A percentile compares a stretch with the other conserved stretches of the same genome.
Conservation (phyloP, 2,797 vertebrate genomes). For the Amniataba percoides region DNA sequence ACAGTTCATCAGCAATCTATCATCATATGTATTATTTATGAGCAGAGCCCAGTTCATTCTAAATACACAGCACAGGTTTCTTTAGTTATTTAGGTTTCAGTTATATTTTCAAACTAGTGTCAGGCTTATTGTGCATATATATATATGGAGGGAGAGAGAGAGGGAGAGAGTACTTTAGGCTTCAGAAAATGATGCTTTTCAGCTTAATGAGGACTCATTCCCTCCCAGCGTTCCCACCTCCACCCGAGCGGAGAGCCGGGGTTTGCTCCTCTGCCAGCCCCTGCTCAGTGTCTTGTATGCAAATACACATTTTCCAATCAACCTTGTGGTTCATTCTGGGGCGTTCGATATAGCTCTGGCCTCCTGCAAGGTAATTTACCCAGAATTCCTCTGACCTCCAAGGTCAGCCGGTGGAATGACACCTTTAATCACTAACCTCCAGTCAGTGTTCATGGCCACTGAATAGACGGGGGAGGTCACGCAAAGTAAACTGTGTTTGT, state of each 20-base stretch:
- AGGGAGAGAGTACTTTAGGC: conserved; percentile 22
- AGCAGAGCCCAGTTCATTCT: conserved; percentile 61
- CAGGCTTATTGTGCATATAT: conserved; percentile 47
- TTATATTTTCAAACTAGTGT: conserved; percentile 46
- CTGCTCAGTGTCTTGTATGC: conserved; percentile 66
- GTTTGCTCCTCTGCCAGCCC: conserved; percentile 41
- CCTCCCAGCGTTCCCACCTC: conserved; percentile 30
- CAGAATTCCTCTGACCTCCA: conserved; percentile 71
- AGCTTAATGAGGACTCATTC: conserved; percentile 53
- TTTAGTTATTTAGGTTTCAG: conserved; percentile 62
- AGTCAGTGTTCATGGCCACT: conserved; percentile 39
- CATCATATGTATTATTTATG: conserved; percentile 82
- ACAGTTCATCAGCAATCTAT: conserved; percentile 85
- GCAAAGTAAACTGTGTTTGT: conserved; percentile 43
- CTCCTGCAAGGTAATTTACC: conserved; percentile 74
- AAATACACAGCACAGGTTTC: conserved; percentile 64
- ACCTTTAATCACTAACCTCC: conserved; percentile 78
- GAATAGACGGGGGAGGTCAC: conserved; percentile 42
- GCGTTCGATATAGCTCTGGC: conserved; percentile 63
- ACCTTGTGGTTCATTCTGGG: conserved; percentile 64
- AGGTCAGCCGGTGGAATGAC: conserved; percentile 69
- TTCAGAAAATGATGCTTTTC: conserved; percentile 53
- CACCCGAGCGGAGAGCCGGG: conserved; percentile 29
- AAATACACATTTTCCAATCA: conserved; percentile 80
- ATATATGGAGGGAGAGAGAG: neutral